Base-by-base conservation (phyloP, 2,888 invertebrate genomes). In the Eupithecia centaureata region DNA sequence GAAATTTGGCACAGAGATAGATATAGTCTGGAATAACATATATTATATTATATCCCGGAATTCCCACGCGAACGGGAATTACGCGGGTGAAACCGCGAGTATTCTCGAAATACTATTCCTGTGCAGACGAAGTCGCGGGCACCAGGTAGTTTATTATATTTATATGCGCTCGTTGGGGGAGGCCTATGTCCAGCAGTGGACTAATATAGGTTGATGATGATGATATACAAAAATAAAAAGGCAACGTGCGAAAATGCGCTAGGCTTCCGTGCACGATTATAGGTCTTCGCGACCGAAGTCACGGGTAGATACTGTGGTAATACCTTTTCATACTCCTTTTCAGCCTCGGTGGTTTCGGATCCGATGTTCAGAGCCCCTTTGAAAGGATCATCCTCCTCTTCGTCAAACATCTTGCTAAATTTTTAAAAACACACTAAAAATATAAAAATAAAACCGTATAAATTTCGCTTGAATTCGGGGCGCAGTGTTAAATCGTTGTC, bases 281-380 rank as follows among this genome's bases (percentile, higher is more conserved):
- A 32, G 32, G 1, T 32, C 32, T 32, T 47, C 47, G 22, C 47
- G 47, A 47, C n/a, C 47, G 47, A 47, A 22, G 18, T 47, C 47
- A 1, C 12, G 4, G 10, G 1, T 3, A 22, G 18, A 22, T 4
- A 22, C 22, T 22, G 22, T 22, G 18, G 42, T 18, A 70, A 65
- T 81, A 92, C 92, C 78, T 80, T 87, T 74, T 83, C 88, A 79
- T 85, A 93, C 67, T 92, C 92, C 70, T 82, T 90, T 62, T 93
- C 93, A 0, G 91, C 91, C 68, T 92, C 93, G 0, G 93, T 91
- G 4, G 86, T 87, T 68, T 92, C 93, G 0, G 92, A 90, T 54
- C 84, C 92, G 32, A 91, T 82, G 47, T 79, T 74, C 66, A 85
- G 79, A 54, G 85, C 86, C 10, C 74, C 83, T 0, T 84, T 88